These are phyloP conservation scores for Ennomos fuscantarius DNA, from an alignment of 2,888 invertebrate genomes.

Conservation along the genomic window DNA sequence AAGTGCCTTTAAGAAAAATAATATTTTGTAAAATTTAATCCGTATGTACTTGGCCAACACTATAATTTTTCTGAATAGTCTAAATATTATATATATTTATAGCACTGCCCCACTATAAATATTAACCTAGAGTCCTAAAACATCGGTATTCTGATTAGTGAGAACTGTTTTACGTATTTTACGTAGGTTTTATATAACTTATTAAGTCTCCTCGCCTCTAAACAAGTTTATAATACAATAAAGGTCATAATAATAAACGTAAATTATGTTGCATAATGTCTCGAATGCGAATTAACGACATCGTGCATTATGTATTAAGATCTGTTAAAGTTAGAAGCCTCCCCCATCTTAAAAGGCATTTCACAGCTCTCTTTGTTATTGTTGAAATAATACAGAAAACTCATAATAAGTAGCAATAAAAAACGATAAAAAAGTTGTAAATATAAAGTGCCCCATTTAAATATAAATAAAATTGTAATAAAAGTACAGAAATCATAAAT, in stretches of 20 bases:
- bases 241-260: background rate
- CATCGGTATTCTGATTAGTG: no score
- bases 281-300: background rate
- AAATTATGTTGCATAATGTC: conserved; percentile 1
- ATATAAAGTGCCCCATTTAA: conserved; percentile 2
- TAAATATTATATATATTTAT: no score
- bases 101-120: no score
- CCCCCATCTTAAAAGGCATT: background rate
- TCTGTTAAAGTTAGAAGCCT: background rate
- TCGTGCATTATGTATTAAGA: background rate
- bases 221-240: no score
- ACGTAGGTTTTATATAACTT: no score
- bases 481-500: background rate
- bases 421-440: conserved; percentile 9
- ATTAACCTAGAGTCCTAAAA: no score
- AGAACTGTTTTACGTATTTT: no score
- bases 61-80: no score
- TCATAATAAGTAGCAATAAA: conserved; percentile 1
- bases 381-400: conserved; percentile 2
- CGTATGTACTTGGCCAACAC: no score
- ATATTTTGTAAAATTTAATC: conserved; percentile 27
- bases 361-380: conserved; percentile 3
- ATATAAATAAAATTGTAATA: conserved; percentile 13
- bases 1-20: conserved; percentile 33
- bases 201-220: no score